Evolutionary conservation across 1,140 invertebrate genomes (phyloP), one percentile per base, ranked within the genome.

Genomic region (Rhagoletis pomonella): DNA sequence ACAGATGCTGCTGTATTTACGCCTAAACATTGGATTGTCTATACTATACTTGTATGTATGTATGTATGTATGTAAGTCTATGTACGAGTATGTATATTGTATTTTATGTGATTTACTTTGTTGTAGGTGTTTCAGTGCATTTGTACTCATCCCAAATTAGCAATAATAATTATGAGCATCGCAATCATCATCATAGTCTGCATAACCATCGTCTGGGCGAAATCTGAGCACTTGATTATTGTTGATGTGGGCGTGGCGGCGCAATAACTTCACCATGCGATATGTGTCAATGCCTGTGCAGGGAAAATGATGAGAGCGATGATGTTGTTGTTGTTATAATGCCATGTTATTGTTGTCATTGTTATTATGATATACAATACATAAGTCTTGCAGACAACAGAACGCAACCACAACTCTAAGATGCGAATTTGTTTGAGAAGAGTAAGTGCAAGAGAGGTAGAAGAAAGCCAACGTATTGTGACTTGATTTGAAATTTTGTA

Each of bases 221-320:
- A 91, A 91, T 90, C 92, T 92, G 88, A 91, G 90, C 89, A 91
- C 90, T 89, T 92, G 91, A 91, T 91, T 91, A 88, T 92, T 92
- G 88, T 90, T 89, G 90, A 89, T 92, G 90, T 90, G 90, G 89
- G 90, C 91, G 88, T 92, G 89, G 89, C 91, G 91, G 88, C 91
- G 90, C 89, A 91, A 92, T 88, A 92, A 88, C 88, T 91, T 92
- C 86, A 92, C 89, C 91, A 92, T 92, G 89, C 91, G 90, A 91
- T 92, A 92, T 60, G 91, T 92, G 88, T 92, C 91, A 90, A 92
- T 92, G 90, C 91, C 91, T 92, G 85, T 81, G 65, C 44, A 67
- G 39, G 55, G 58, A 77, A 81, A 55, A 69, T 69, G 9, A 67
- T 65, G 7, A 14, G 39, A 55, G 50, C 7, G 86, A 67, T 55